Evolutionary conservation across 1,140 invertebrate species (phyloP), one percentile per base, ranked within the genome.

Genomic region (Solenopsis fugax): DNA sequence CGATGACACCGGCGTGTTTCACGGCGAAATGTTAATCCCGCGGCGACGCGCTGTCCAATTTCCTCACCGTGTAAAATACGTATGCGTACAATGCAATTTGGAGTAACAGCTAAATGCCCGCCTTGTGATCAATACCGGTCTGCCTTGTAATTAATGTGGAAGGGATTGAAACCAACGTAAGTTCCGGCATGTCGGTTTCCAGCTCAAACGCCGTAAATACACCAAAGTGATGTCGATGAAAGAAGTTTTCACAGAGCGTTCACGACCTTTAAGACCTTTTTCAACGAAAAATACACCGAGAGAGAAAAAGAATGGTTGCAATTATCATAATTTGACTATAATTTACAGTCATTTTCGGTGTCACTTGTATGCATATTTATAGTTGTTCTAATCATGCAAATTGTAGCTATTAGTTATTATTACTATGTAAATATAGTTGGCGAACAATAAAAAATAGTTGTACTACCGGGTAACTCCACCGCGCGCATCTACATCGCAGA

Each of bases 21-120:
- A 69, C 50, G n/a, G 29, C 16, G 34, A 81, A 37, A 37, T 21
- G 65, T 81, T 69, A 81, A 41, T 65, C 34, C 45, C 34, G 16
- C 34, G 16, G 18, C 64, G 64, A 67, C 50, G 77, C 48, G 41
- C n/a, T 21, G 45, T 67, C 21, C 50, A 69, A 56, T 71, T 69
- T 69, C 60, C 62, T 37, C 41, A 16, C 52, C 48, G 13, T 45
- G 77, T 71, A 81, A 81, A 69, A 81, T 81, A 69, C 50, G 7
- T 69, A 41, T n/a, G 41, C 24, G n/a, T 21, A 37, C 29, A 76
- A 76, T 54, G 37, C 48, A 45, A 81, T 81, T 81, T 54, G 16
- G 16, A 41, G 16, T 81, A 71, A 69, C 41, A 71, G 64, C 50
- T 54, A 41, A 69, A 81, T 29, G 7, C 9, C 13, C 13, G 21